Conservation (phyloP, 2,797 vertebrate species). For the Channallabes apus region DNA sequence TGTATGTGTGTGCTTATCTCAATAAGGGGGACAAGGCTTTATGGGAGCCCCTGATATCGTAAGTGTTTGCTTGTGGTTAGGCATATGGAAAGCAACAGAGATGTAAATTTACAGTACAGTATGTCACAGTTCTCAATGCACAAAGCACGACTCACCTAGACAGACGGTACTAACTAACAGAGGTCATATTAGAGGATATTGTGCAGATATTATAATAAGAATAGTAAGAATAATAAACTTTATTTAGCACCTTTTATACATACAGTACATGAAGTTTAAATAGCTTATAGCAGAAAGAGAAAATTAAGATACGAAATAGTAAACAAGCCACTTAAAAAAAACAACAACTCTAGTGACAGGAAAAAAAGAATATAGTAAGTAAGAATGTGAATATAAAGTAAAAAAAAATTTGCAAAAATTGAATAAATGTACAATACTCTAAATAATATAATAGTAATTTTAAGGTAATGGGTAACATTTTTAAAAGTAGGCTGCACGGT, state of each 20-base stretch:
- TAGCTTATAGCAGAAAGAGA: background rate
- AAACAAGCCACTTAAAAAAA: background rate
- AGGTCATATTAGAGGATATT: background rate
- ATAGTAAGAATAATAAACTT: background rate
- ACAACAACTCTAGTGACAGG: background rate
- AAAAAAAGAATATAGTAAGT: background rate
- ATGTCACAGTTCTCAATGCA: background rate
- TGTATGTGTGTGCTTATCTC: slow-evolving; percentile 38
- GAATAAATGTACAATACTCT: background rate
- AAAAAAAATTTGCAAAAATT: background rate
- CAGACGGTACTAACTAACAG: background rate
- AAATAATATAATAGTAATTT: background rate
- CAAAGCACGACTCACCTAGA: background rate
- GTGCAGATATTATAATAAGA: background rate
- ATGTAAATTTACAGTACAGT: background rate
- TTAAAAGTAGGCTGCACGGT: background rate
- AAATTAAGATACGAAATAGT: background rate
- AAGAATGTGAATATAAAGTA: background rate
- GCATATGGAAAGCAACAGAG: background rate
- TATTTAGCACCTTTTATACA: background rate
- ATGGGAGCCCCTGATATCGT: slow-evolving; percentile 32
- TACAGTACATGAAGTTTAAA: too few relatives aligned
- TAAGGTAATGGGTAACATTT: background rate
- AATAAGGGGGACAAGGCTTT: slow-evolving; percentile 40
- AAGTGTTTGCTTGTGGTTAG: slow-evolving; percentile 47